Evolutionary conservation across 2,797 vertebrate genomes (phyloP), one percentile per base, ranked within the genome.

Genomic region (Cossypha polioptera): DNA sequence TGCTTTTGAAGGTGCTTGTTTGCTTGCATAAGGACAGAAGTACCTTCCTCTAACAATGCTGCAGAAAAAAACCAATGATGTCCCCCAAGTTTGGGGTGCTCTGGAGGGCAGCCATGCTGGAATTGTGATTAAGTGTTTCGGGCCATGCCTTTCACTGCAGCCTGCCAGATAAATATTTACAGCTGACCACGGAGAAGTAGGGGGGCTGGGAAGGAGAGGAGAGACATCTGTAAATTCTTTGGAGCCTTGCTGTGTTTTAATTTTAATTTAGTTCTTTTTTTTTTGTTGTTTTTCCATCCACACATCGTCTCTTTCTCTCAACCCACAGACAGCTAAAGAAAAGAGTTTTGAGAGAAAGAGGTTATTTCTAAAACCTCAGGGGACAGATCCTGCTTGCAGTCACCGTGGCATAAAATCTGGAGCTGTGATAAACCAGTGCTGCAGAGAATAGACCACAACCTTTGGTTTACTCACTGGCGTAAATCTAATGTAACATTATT

Each of bases 91-190:
- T 93, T n/a, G 38, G 89, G 91, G 87, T 15, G 35, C 94, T 81
- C 84, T 96, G 96, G 95, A 96, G 83, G 83, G 86, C 88, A 96
- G 96, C 95, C 96, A 92, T 3, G 4, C 79, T 93, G 91, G 87
- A 96, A 90, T 38, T 68, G 93, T 96, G 93, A 96, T 97, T 92
- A 97, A 97, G 92, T 95, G 92, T 92, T 96, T 95, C 73, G 45
- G 82, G 74, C 96, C 80, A 85, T 96, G 92, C 86, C 92, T 97
- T 96, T 96, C 92, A 77, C 92, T 95, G 82, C 66, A 92, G 95
- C 73, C 85, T 96, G 82, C 85, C 95, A 96, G 95, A 97, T 97
- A 97, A 97, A 97, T 97, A 96, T 97, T 96, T 97, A 95, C 96
- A 97, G 95, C 97, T 97, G 97, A 95, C 86, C 75, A 95, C 16